Base-by-base conservation (phyloP, 2,797 vertebrate genomes). In the Sebastes jordani region DNA sequence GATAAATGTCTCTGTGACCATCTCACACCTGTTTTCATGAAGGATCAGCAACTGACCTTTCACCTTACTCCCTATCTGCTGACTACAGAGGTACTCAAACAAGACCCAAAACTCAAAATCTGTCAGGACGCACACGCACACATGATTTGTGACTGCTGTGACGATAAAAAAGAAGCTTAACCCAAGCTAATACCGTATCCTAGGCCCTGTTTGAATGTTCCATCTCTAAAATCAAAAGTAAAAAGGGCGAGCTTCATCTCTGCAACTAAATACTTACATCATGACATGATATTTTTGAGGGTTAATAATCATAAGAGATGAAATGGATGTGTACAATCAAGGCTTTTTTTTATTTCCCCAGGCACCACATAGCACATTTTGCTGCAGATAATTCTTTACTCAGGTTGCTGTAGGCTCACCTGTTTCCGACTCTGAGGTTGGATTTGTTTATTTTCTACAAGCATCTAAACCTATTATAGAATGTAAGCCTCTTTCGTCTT, bases 381-480 rank as follows among this genome's bases (percentile, higher is more conserved):
- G 23, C 76, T 54, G 46, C 65, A 46, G 29, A 49, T 70, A 22
- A 76, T 74, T 70, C 23, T 67, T 75, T 61, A 30, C 27, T 66
- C 23, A 46, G 72, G 34, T 63, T 55, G 36, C 54, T 38, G 46
- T 63, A 20, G 36, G 38, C 59, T 77, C 66, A 55, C 54, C 27
- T 61, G 72, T 1, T 25, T 78, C 56, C 9, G 67, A 58, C 78
- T 80, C 52, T 32, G 63, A 76, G 67, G 63, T 73, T 70, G 60
- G 52, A 72, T 83, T 81, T 79, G 59, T 82, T 79, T 84, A 62
- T 87, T 79, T 73, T 49, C 42, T 76, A 58, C 52, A 75, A 68
- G 71, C 66, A 81, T 80, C 68, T 72, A 81, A 81, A 83, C 72
- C 60, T 76, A 59, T 76, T 82, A 74, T 36, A 75, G 32, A 59